Base-by-base conservation (phyloP, 2,888 invertebrate genomes). In the Epistrophe eligans region DNA sequence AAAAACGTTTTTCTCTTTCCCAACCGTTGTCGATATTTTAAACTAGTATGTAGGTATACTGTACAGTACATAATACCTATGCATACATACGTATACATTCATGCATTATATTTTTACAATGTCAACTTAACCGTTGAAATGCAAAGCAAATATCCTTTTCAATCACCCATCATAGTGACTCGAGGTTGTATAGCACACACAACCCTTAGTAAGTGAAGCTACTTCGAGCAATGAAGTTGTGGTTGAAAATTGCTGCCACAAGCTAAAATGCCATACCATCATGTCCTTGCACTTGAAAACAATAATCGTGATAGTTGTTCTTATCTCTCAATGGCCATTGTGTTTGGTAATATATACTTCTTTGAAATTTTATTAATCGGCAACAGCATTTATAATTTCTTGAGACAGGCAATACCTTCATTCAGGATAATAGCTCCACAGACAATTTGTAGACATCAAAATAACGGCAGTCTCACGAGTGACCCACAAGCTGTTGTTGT, bases 391-490 rank as follows among this genome's bases (percentile, higher is more conserved):
- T 38, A 62, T 17, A 17, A 19, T 71, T 48, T 19, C 11, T 50
- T 60, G 19, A 17, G 19, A 7, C 32, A 87, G 76, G 48, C 43
- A 19, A n/a, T 77, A 10, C 89, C 89, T 9, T 89, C 89, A 2
- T 89, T 89, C 67, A 83, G 89, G 35, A 89, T 89, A 74, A 88
- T 89, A 13, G 89, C 89, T 15, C 89, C 89, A 52, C 89, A 89
- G 62, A 89, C 84, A 48, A 88, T 89, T 15, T 89, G 89, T 77
- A 89, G 89, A 74, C 79, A 81, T 11, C 57, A 79, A 48, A 80
- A 73, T 45, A 89, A 84, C 45, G 88, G 88, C 40, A 88, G 79
- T n/a, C 67, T 79, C 2, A 70, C 77, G 28, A 77, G 58, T 40
- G 84, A 82, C 66, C 73, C 89, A 0, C 87, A 89, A 40, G 89